Evolutionary conservation across 2,113 vertebrate genomes (phyloP), one percentile per base, ranked within the genome.

Genomic region (Crotalus helleri): DNA sequence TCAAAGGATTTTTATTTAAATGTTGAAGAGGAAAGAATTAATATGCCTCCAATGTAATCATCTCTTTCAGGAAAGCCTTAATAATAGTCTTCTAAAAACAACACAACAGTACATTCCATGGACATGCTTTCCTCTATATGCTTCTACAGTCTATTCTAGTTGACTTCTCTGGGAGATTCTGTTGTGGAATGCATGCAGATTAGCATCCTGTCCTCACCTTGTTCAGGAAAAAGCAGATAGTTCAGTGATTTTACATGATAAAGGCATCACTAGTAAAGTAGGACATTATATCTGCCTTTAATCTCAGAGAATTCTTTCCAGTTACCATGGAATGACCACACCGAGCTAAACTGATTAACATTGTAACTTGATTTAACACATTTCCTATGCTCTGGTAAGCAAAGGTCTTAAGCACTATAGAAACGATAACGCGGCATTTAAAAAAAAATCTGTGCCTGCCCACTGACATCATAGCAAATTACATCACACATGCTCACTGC

Each of bases 1-100:
- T 59, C 81, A 51, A 64, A 88, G 19, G 44, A 17, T 15, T 54
- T 87, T 88, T 19, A 69, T 49, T 61, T 87, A 33, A 87, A 92
- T n/a, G 46, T 54, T 12, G 39, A 93, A 8, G 54, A 53, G 55
- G 44, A 39, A 46, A 74, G 85, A 59, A 51, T 94, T 19, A 44
- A 51, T 0, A 49, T 59, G 89, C 88, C 61, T 94, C 94, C 74
- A 46, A n/a, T 96, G 3, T 93, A 92, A 91, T 92, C 90, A 91
- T 91, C 69, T 87, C 0, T 90, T 89, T 92, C 7, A 7, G 1
- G 93, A 91, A n/a, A 89, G 24, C 5, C 93, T 92, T 69, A 94
- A 92, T n/a, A 81, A 81, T 81, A 81, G 33, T 21, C 15, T 81
- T 81, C 17, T 44, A 39, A 69, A 69, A 69, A 33, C 74, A 81